Evolutionary conservation across 2,888 invertebrate genomes (phyloP), one percentile per base, ranked within the genome.

Genomic region (Agrochola circellaris): DNA sequence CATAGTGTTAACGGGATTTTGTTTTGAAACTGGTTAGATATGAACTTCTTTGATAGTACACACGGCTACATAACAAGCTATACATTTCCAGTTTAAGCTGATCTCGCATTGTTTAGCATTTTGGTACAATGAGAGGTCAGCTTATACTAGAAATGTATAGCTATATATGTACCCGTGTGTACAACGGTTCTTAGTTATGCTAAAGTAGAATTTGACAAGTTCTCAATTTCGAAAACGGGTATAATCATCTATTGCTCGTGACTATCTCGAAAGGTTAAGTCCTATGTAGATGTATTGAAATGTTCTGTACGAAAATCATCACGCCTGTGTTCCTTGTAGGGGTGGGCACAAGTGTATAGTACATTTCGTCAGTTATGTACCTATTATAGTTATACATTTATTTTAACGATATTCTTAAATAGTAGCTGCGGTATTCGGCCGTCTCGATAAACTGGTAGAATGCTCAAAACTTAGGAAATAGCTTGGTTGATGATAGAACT

Each of bases 401-500:
- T 54, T 56, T 76, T 68, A 51, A 38, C 13, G 30, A 30, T 65
- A 58, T 48, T 48, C 15, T 38, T 26, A 11, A 11, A 20, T 17
- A 61, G 23, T 34, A 61, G 3, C 13, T 65, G 11, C 23, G 23
- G 56, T 38, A 65, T 65, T 56, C 9, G 26, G 34, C 26, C 23
- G 17, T 56, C 38, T 58, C 13, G 20, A 58, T 48, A 42, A 42
- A n/a, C 54, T n/a, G 30, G n/a, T 64, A 64, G 51, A 26, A 48
- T 62, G 42, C 30, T 30, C 7, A 34, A 67, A 23, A 56, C 20
- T 62, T 62, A 26, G n/a, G 3, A 30, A 45, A 60, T 56, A n/a
- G 11, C 9, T 80, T 74, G 34, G 34, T 66, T 48, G 60, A 66
- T 26, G 23, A 65, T 58, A 64, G 17, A 60, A 38, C 2, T 54